A percentile compares a stretch with the other conserved stretches of the same genome.
Evolutionary conservation across 2,113 vertebrate species (phyloP).

Genomic region (Polypterus senegalus): DNA sequence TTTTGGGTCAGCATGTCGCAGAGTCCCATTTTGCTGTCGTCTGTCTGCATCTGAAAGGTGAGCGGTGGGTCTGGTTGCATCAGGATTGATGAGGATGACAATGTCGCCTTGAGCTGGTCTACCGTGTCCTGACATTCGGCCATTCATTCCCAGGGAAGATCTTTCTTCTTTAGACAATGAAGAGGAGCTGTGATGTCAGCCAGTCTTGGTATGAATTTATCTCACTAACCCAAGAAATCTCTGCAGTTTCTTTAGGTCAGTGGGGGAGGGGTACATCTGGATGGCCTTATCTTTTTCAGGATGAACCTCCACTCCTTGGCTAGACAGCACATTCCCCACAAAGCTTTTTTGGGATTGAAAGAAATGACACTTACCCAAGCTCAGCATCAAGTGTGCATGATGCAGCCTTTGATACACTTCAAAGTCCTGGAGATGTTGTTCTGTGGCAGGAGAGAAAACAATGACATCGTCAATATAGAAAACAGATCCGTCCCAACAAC

Average conservation of each 20-base stretch:
- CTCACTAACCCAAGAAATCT: background rate
- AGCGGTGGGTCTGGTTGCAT: background rate
- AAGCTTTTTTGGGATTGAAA: background rate
- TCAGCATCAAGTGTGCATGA: background rate
- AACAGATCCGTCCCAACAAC: background rate
- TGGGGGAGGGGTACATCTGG: background rate
- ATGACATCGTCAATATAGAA: background rate
- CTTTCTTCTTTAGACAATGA: background rate
- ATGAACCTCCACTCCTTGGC: background rate
- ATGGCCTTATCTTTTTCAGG: background rate
- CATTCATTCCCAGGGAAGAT: background rate
- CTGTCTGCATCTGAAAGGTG: too few relatives aligned
- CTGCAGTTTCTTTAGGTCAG: background rate
- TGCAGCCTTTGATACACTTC: background rate
- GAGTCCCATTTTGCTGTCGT: too few relatives aligned
- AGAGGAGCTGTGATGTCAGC: background rate
- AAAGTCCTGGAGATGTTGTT: background rate
- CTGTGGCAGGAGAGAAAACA: background rate
- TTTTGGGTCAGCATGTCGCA: too few relatives aligned
- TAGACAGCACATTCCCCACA: background rate
- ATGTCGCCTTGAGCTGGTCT: background rate
- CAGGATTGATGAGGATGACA: background rate
- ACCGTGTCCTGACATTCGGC: background rate
- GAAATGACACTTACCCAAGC: background rate
- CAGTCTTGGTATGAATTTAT: background rate